Evolutionary conservation across 2,888 invertebrate genomes (phyloP).

Genomic region (Acrobasis repandana): DNA sequence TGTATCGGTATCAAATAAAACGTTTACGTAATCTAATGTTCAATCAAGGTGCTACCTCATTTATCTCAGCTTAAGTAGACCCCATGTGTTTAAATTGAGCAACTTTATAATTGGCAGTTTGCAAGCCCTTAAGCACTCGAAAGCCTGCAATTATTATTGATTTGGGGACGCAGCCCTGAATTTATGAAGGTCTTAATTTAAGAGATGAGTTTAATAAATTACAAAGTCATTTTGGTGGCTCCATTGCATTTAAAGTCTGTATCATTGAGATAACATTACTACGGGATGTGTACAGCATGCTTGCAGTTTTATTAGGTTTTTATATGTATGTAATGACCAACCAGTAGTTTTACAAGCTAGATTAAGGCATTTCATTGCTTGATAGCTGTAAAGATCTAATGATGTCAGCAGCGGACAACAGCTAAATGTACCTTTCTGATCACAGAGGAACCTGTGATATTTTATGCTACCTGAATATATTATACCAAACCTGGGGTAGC

Average conservation of each 20-base stretch:
- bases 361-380: too few relatives aligned
- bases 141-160: conserved; percentile 43
- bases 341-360: too few relatives aligned
- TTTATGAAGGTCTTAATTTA: conserved; percentile 33
- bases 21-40: background rate
- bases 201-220: background rate
- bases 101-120: conserved; percentile 47
- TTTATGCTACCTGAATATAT: too few relatives aligned
- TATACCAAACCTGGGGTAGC: too few relatives aligned
- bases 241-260: background rate
- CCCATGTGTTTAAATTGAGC: conserved; percentile 35
- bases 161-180: conserved; percentile 39
- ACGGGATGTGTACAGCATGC: too few relatives aligned
- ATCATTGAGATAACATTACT: background rate
- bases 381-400: too few relatives aligned
- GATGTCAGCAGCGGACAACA: too few relatives aligned
- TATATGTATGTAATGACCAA: too few relatives aligned
- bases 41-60: conserved; percentile 34
- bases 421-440: too few relatives aligned
- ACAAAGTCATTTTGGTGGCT: background rate
- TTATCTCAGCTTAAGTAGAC: conserved; percentile 47
- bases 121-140: conserved; percentile 43
- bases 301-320: too few relatives aligned
- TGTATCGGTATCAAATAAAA: background rate
- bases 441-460: too few relatives aligned